These are phyloP conservation scores for Lutjanus argentimaculatus DNA, from an alignment of 2,797 vertebrate species.

Conservation along the genomic window DNA sequence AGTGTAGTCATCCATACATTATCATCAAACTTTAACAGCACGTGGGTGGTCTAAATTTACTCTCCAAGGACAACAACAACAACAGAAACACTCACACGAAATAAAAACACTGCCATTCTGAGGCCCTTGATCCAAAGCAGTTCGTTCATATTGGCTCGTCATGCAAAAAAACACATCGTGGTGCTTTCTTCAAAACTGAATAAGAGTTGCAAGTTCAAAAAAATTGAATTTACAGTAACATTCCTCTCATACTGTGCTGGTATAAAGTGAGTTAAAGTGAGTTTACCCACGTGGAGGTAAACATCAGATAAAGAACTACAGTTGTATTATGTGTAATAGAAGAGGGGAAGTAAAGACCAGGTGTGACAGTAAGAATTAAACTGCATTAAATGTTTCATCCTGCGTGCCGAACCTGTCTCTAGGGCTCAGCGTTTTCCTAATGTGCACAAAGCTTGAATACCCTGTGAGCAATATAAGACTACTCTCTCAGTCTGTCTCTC, in stretches of 20 bases:
- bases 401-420: slow-evolving; percentile 56
- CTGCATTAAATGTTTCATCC: slow-evolving; percentile 57
- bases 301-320: slow-evolving; percentile 43
- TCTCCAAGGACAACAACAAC: slow-evolving; percentile 45
- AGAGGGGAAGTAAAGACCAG: slow-evolving; percentile 39
- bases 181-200: slow-evolving; percentile 62
- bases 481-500: slow-evolving; percentile 55
- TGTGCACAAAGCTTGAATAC: slow-evolving; percentile 82
- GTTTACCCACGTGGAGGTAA: slow-evolving; percentile 55
- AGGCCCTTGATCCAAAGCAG: slow-evolving; percentile 60
- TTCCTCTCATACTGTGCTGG: slow-evolving; percentile 84
- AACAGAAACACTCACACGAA: slow-evolving; percentile 55
- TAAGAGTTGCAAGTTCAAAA: slow-evolving; percentile 60
- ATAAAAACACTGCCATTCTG: slow-evolving; percentile 65
- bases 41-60: slow-evolving; percentile 39
- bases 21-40: slow-evolving; percentile 60
- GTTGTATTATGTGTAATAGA: slow-evolving; percentile 38
- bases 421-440: slow-evolving; percentile 58
- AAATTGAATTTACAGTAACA: slow-evolving; percentile 70
- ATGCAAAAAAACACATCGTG: slow-evolving; percentile 72
- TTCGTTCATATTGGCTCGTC: slow-evolving; percentile 58
- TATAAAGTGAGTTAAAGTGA: slow-evolving; percentile 77
- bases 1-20: slow-evolving; percentile 75
- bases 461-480: slow-evolving; percentile 79
- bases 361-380: slow-evolving; percentile 43